Conservation (phyloP, 2,888 invertebrate species). For the Chymomyza amoena region DNA sequence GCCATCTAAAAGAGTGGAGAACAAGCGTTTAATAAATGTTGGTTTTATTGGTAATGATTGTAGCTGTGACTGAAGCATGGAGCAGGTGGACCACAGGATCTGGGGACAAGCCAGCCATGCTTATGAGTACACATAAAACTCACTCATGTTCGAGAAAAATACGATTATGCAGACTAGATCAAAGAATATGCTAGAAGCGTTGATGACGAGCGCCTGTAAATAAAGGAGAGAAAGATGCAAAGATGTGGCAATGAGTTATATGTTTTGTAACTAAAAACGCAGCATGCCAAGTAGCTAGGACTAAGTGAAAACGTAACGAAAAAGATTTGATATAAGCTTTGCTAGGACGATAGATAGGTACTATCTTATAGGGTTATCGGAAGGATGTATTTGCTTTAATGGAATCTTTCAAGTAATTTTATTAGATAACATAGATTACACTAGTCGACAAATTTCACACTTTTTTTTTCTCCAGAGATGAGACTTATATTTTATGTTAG, state of each 20-base stretch:
- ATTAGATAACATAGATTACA: too few relatives aligned
- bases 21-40: not conserved
- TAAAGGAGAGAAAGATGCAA: not conserved
- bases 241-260: not conserved
- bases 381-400: too few relatives aligned
- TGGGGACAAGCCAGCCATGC: not conserved
- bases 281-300: not conserved
- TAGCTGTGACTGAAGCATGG: not conserved
- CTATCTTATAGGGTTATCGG: too few relatives aligned
- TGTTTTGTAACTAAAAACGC: conserved; percentile 6
- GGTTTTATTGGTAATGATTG: not conserved
- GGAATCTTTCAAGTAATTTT: too few relatives aligned
- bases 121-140: conserved; percentile 49
- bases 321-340: too few relatives aligned
- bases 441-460: too few relatives aligned
- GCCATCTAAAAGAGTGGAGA: conserved; percentile 65
- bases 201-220: conserved; percentile 78
- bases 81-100: not conserved
- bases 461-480: too few relatives aligned
- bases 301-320: not conserved
- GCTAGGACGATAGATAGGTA: too few relatives aligned
- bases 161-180: conserved; percentile 77
- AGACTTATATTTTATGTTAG: too few relatives aligned
- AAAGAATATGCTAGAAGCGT: conserved; percentile 77
- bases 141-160: conserved; percentile 75